Base-by-base conservation (phyloP, 2,888 invertebrate species). In the Acholoe squamosa region DNA sequence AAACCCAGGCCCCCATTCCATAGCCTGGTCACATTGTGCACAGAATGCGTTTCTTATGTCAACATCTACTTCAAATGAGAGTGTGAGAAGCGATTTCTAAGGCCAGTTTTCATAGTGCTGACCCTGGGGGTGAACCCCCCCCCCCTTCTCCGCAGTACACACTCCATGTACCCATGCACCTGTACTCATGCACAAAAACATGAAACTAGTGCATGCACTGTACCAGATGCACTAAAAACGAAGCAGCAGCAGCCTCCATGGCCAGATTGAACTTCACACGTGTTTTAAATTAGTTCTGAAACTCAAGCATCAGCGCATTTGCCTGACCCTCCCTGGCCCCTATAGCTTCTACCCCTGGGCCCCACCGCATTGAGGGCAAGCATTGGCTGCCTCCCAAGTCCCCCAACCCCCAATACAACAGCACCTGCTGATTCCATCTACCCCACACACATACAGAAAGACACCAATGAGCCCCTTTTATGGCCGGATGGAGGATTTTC, bases 11-110 rank as follows among this genome's bases (percentile, higher is more conserved):
- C 33, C 34, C 25, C n/a, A 71, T 71, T 71, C 33, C 28, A 34
- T 16, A 19, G 84, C 84, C 77, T 43, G 77, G 84, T 43, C 19
- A 84, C 84, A 84, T 34, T 34, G 84, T 84, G 43, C 43, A 5
- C n/a, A 34, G n/a, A 51, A 84, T 84, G 51, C 84, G 34, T 84
- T 84, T 84, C 84, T 84, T 84, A 84, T 84, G 84, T 84, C 84
- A 84, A 84, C 84, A 84, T 51, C 16, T 34, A 84, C 84, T 84
- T 84, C 84, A 84, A 84, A 84, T 84, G 84, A 51, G 84, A 84
- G 84, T 84, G 84, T 84, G 84, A 84, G 84, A 84, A 84, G 84
- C 25, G 84, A 84, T 7, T 84, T 84, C 43, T 71, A 84, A n/a
- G 16, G 84, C 16, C 14, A 84, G 84, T 84, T 84, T 84, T 84